Evolutionary conservation across 2,888 invertebrate genomes (phyloP), one percentile per base, ranked within the genome.

Genomic region (Lycia hirtaria): DNA sequence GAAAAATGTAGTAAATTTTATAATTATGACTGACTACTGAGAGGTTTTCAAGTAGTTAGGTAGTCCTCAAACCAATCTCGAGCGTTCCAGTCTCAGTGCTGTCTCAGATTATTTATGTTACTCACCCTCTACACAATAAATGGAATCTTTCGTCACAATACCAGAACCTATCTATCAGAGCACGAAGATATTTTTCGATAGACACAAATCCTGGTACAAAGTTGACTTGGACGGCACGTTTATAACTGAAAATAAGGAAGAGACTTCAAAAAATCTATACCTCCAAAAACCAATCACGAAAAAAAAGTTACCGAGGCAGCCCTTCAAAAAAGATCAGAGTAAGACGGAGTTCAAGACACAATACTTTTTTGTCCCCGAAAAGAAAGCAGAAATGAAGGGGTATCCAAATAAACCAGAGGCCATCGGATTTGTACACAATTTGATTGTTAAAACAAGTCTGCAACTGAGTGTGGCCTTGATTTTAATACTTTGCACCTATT

Each of bases 201-300:
- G 76, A 44, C 68, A 81, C 51, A 80, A 80, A 28, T 81, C 81
- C 0, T 81, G 81, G 81, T 81, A 81, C 50, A 77, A 78, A 55
- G 2, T 80, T 1, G 81, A 81, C 14, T 37, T 80, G 0, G 79
- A 79, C 0, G 78, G 76, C 0, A 70, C 59, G 0, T 78, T 43
- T 5, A 80, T 78, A 0, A 79, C 81, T 0, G 75, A 67, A 67
- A 26, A 41, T 3, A 48, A 53, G 12, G 6, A 28, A 1, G 48
- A 32, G 0, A 14, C 9, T 17, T 9, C 20, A 24, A 32, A 14
- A n/a, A n/a, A n/a, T n/a, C n/a, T n/a, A n/a, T n/a, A 15, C 10
- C 17, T 30, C 14, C 28, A 12, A 15, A 5, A n/a, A n/a, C n/a
- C n/a, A n/a, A n/a, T n/a, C n/a, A n/a, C n/a, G n/a, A n/a, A n/a